Evolutionary conservation across 2,888 invertebrate genomes (phyloP).

Genomic region (Lepidocyrtoides sp.): DNA sequence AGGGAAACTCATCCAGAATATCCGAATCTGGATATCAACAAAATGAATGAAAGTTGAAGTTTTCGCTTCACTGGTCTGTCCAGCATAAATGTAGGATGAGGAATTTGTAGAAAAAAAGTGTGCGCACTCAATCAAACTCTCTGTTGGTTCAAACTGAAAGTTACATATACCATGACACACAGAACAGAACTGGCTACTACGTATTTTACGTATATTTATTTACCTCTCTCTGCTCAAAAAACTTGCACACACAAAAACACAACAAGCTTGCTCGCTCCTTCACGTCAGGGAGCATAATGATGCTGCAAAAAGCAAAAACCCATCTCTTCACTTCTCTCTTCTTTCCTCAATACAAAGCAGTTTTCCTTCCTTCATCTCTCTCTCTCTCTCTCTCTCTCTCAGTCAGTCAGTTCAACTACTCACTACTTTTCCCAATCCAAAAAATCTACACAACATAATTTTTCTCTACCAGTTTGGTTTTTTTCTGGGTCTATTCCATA

Average conservation of each 20-base stretch:
- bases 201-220: no score
- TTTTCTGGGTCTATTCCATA: not conserved
- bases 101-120: not conserved
- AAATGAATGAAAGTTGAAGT: slow-evolving; percentile 43
- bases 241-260: slow-evolving; percentile 10
- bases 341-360: not conserved
- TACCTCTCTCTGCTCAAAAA: slow-evolving; percentile 21
- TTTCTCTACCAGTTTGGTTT: not conserved
- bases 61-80: slow-evolving; percentile 34
- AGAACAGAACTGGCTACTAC: no score
- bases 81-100: not conserved
- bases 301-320: slow-evolving; percentile 52
- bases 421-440: slow-evolving; percentile 20
- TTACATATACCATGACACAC: no score
- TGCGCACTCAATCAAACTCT: no score
- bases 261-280: slow-evolving; percentile 63
- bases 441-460: slow-evolving; percentile 34
- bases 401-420: slow-evolving; percentile 31
- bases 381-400: not conserved
- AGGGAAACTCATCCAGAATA: not conserved
- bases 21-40: not conserved
- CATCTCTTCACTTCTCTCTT: slow-evolving; percentile 42
- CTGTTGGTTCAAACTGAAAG: no score
- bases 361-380: not conserved
- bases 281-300: slow-evolving; percentile 72